Conservation (phyloP, 2,888 invertebrate genomes). For the Pedicia rivosa region DNA sequence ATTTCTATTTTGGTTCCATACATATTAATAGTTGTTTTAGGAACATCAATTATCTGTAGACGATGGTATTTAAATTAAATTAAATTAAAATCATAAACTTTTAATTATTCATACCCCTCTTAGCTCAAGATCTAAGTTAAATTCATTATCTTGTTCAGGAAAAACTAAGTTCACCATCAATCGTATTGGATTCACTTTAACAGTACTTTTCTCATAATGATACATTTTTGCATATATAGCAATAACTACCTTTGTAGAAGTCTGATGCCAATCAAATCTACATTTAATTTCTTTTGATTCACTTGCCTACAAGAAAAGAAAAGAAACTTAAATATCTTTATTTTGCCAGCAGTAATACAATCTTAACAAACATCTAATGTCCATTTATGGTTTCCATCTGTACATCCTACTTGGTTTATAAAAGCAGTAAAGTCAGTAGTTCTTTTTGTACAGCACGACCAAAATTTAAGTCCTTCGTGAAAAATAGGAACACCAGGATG, state of each 20-base stretch:
- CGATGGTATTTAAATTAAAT: conserved; percentile 2
- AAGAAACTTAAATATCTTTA: not conserved
- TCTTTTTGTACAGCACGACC: conserved; percentile 88
- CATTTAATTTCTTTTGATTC: conserved; percentile 46
- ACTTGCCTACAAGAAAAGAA: conserved; percentile 31
- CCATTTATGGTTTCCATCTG: conserved; percentile 76
- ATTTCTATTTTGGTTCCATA: conserved; percentile 85
- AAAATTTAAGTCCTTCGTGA: conserved; percentile 93
- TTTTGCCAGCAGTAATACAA: not conserved
- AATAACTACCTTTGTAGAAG: conserved; percentile 64
- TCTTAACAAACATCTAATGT: conserved; percentile 41
- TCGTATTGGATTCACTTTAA: conserved; percentile 74
- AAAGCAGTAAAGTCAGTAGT: conserved; percentile 91
- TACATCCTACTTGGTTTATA: conserved; percentile 82
- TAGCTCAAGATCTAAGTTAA: conserved; percentile 62
- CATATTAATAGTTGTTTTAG: conserved; percentile 58
- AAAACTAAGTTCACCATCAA: conserved; percentile 60
- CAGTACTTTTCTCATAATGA: conserved; percentile 52
- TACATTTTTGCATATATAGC: conserved; percentile 86
- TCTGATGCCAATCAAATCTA: conserved; percentile 93
- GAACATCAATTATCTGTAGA: conserved; percentile 59
- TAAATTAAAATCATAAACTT: conserved; percentile 21
- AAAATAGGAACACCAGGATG: conserved; percentile 88
- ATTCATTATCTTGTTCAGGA: conserved; percentile 53
- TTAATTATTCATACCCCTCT: too few relatives aligned